Base-by-base conservation (phyloP, 2,797 vertebrate genomes). In the Channa striata region DNA sequence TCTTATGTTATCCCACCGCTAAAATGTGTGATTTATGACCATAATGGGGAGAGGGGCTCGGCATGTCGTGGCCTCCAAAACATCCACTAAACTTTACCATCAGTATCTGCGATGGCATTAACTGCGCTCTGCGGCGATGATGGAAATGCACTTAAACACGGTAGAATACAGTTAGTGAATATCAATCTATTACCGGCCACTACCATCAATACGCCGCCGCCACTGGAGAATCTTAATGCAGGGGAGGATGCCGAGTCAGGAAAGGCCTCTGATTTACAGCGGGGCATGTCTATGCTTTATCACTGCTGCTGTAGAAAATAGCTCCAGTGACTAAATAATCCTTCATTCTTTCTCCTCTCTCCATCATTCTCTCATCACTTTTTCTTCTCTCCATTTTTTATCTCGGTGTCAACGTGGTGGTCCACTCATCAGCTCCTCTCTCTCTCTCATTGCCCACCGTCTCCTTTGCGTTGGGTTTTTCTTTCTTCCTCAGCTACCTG, bases 21-120 rank as follows among this genome's bases (percentile, higher is more conserved):
- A 86, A 90, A 88, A 81, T 61, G 75, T 77, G 69, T 92, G 90
- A 93, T 93, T 93, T 89, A 93, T 90, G 82, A 85, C 72, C 64
- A 50, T 77, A 72, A 61, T 21, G 78, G 68, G 82, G 70, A 74
- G 83, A 83, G 87, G 80, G 78, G 85, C 73, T 88, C 74, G 2
- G 61, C 87, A 90, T 85, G 59, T 84, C 47, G 30, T 43, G 69
- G 73, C 81, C 6, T 89, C 83, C 81, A 72, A 83, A 87, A 86
- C 83, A 80, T 83, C 81, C 81, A 72, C 80, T 87, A 86, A 88
- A 87, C 78, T 87, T 87, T 50, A 77, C 78, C 90, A 90, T 91
- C 74, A 89, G 88, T 92, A 91, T 87, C 83, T 76, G 73, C 74
- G 80, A 90, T 78, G 40, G 81, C 72, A 89, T 90, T 89, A 89